Evolutionary conservation across 1,140 invertebrate species (phyloP).

Genomic region (Drosophila kikkawai): DNA sequence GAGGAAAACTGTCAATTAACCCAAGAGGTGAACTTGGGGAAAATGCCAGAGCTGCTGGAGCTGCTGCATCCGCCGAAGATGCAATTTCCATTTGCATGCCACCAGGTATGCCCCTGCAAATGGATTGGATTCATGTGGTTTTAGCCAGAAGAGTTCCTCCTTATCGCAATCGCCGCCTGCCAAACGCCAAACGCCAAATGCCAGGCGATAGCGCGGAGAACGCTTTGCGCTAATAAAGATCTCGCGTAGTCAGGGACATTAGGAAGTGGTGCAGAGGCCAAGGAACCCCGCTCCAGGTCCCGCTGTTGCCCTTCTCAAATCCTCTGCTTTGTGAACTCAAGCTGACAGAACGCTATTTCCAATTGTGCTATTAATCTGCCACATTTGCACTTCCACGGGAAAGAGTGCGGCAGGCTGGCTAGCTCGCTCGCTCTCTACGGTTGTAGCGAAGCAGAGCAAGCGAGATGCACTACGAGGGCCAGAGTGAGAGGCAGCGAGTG

Average conservation of each 20-base stretch:
- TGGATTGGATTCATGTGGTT: conserved; percentile 52
- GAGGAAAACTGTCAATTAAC: conserved; percentile 76
- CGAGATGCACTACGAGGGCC: conserved; percentile 2
- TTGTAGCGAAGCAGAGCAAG: not conserved
- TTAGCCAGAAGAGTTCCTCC: conserved; percentile 17
- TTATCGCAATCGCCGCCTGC: conserved; percentile 70
- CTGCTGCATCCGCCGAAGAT: conserved; percentile 24
- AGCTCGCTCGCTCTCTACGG: conserved; percentile 5
- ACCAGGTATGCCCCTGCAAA: conserved; percentile 23
- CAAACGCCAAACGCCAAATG: conserved; percentile 64
- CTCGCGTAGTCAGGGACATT: conserved; percentile 46
- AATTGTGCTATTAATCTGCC: conserved; percentile 85
- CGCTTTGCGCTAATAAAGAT: conserved; percentile 73
- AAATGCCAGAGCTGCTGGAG: conserved; percentile 37
- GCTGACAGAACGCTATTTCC: conserved; percentile 83
- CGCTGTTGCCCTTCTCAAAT: not conserved
- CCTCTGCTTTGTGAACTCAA: conserved; percentile 66
- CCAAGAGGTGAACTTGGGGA: conserved; percentile 58
- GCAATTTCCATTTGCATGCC: conserved; percentile 74
- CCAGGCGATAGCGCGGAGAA: conserved; percentile 53
- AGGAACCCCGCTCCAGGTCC: conserved; percentile 12
- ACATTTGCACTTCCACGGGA: conserved; percentile 82
- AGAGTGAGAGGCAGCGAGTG: conserved; percentile 19
- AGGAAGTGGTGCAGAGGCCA: conserved; percentile 45
- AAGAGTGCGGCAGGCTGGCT: conserved; percentile 7